Evolutionary conservation across 2,888 invertebrate genomes (phyloP).

Genomic region (Litoditis marina): DNA sequence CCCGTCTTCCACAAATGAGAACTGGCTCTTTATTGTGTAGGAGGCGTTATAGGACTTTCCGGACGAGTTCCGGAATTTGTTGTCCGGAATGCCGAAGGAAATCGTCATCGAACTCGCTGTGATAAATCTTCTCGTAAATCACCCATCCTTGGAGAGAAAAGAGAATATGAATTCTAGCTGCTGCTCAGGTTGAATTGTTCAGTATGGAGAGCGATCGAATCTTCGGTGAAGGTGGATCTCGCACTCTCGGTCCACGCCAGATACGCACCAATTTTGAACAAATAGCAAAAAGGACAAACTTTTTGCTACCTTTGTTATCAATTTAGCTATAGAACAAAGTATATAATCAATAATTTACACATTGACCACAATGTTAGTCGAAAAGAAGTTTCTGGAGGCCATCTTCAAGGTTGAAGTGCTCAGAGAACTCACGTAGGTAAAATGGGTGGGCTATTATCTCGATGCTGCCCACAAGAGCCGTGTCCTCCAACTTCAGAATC

Average conservation of each 20-base stretch:
- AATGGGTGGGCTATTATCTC: slow-evolving; percentile 21
- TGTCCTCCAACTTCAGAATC: slow-evolving; percentile 26
- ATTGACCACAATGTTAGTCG: background rate
- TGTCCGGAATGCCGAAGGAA: slow-evolving; percentile 32
- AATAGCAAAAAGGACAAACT: background rate
- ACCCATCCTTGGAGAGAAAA: too few relatives aligned
- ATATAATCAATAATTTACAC: too few relatives aligned
- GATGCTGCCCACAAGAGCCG: slow-evolving; percentile 26
- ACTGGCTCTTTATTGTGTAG: slow-evolving; percentile 16
- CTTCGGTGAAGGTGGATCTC: too few relatives aligned
- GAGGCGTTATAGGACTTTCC: slow-evolving; percentile 32
- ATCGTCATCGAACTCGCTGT: slow-evolving; percentile 33
- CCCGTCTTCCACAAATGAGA: slow-evolving; percentile 11
- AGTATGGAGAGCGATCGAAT: too few relatives aligned
- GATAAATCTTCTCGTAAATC: slow-evolving; percentile 8
- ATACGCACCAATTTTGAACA: background rate
- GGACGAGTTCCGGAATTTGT: slow-evolving; percentile 25
- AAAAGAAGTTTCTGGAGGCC: background rate
- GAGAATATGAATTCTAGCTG: too few relatives aligned
- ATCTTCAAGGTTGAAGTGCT: background rate
- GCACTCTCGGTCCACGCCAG: too few relatives aligned
- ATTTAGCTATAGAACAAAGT: too few relatives aligned
- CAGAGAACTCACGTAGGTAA: slow-evolving; percentile 21
- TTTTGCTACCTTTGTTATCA: too few relatives aligned
- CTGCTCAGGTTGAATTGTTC: too few relatives aligned